phyloP scores from a whole-genome alignment of 2,113 vertebrate species.

The Bos taurus region DNA sequence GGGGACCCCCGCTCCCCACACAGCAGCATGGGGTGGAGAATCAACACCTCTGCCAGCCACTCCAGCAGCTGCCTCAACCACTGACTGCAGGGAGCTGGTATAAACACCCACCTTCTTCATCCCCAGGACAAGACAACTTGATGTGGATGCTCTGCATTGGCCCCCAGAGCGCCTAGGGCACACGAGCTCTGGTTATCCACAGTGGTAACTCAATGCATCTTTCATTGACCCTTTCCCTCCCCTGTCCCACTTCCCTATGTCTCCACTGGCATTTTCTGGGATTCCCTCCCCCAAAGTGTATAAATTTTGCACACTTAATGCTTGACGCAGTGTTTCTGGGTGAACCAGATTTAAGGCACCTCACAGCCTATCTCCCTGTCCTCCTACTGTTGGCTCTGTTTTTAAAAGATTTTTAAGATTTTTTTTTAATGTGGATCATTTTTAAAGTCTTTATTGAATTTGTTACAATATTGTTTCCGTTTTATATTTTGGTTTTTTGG shows the following conservation, averaged over 20 bases:
- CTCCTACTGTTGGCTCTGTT: neutral
- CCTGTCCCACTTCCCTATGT: neutral
- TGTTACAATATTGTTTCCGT: neutral
- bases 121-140: neutral
- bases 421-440: neutral
- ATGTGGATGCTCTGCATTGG: neutral
- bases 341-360: neutral
- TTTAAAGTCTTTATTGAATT: neutral
- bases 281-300: neutral
- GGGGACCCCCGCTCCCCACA: neutral
- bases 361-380: neutral
- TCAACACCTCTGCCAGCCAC: no score
- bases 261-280: neutral
- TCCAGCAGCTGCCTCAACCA: neutral
- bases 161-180: neutral
- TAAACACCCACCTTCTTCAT: neutral
- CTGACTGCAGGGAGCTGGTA: neutral
- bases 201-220: neutral
- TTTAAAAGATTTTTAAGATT: neutral
- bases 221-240: neutral
- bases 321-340: neutral
- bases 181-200: neutral
- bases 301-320: neutral
- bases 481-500: neutral
- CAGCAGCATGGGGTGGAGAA: neutral